Evolutionary conservation across 2,888 invertebrate genomes (phyloP).

Genomic region (Crioceris asparagi): DNA sequence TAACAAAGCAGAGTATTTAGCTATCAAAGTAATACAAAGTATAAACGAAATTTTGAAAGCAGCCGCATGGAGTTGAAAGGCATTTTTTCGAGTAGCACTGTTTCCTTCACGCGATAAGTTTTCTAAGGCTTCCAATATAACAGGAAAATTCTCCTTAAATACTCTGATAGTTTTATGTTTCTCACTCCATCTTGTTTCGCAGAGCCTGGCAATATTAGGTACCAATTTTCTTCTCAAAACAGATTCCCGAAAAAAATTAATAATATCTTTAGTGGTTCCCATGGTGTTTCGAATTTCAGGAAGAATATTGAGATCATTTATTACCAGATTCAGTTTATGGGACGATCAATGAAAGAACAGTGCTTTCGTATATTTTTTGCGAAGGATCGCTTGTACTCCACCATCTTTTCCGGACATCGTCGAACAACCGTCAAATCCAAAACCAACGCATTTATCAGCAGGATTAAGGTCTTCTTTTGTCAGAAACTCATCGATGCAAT

Average conservation of each 20-base stretch:
- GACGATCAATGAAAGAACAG: conserved; percentile 11
- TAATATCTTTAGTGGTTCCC: conserved; percentile 7
- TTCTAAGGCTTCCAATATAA: conserved; percentile 12
- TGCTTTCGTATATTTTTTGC: conserved; percentile 7
- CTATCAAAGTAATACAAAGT: conserved; percentile 8
- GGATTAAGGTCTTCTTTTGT: conserved; percentile 10
- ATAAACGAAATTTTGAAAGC: conserved; percentile 9
- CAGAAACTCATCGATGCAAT: conserved; percentile 18
- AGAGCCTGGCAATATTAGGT: conserved; percentile 22
- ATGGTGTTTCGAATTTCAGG: conserved; percentile 7
- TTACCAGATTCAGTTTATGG: conserved; percentile 13
- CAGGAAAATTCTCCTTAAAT: conserved; percentile 10
- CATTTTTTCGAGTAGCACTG: conserved; percentile 14
- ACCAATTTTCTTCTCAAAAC: conserved; percentile 22
- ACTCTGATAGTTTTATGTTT: conserved; percentile 17
- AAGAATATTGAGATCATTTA: conserved; percentile 8
- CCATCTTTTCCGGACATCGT: conserved; percentile 16
- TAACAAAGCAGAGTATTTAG: conserved; percentile 8
- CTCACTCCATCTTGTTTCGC: conserved; percentile 22
- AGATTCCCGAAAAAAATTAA: conserved; percentile 21
- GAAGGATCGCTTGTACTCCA: conserved; percentile 9
- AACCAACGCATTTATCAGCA: conserved; percentile 8
- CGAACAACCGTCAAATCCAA: conserved; percentile 13
- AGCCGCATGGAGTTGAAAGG: conserved; percentile 12
- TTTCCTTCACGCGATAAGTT: conserved; percentile 13